Conservation (phyloP, 2,797 vertebrate species). For the Oreonectes daqikongensis region DNA sequence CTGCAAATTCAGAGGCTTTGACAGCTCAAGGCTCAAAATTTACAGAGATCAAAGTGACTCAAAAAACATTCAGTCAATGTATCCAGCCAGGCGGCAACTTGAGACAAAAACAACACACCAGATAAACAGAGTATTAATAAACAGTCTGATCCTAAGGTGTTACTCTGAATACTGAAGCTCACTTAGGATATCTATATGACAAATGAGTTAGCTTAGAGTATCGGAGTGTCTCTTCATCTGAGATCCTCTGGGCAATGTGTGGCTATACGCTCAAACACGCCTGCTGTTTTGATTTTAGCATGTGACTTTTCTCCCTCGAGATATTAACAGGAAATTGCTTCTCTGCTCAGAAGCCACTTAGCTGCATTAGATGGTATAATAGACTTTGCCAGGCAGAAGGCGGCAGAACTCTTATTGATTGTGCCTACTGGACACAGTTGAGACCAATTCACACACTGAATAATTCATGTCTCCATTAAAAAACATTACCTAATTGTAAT, state of each 20-base stretch:
- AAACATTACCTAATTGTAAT: slow-evolving; percentile 55
- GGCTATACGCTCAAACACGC: slow-evolving; percentile 13
- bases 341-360: slow-evolving; percentile 58
- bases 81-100: neutral
- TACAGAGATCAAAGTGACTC: neutral
- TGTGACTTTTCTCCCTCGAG: slow-evolving; percentile 54
- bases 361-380: slow-evolving; percentile 56
- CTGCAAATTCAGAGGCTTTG: neutral
- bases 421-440: slow-evolving; percentile 55
- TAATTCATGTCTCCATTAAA: slow-evolving; percentile 56
- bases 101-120: neutral
- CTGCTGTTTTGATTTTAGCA: slow-evolving; percentile 44
- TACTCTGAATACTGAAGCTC: slow-evolving; percentile 28
- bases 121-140: slow-evolving; percentile 32
- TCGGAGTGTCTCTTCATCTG: slow-evolving; percentile 35
- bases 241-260: slow-evolving; percentile 30
- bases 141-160: slow-evolving; percentile 21
- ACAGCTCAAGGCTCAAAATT: slow-evolving; percentile 1
- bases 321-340: slow-evolving; percentile 61
- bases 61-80: neutral
- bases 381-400: slow-evolving; percentile 56
- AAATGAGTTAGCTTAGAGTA: slow-evolving; percentile 34
- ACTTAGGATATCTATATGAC: slow-evolving; percentile 42
- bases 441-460: slow-evolving; percentile 52
- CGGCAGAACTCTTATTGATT: slow-evolving; percentile 54